phyloP scores from a whole-genome alignment of 2,113 vertebrate species.

The Crotalus viridis region DNA sequence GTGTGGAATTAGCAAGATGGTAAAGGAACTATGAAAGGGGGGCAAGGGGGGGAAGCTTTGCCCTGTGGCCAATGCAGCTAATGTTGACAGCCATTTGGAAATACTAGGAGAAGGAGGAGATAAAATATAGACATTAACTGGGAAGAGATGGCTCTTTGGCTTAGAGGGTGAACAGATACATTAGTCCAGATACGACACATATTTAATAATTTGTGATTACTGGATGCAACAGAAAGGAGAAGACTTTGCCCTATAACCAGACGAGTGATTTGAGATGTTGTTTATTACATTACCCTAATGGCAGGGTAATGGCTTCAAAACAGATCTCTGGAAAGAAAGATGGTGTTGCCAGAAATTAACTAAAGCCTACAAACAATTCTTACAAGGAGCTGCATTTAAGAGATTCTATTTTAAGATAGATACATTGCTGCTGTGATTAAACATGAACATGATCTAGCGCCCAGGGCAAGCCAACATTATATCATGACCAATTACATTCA shows the following conservation, averaged over 20 bases:
- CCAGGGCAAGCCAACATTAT: not conserved
- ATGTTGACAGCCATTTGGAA: slow-evolving; percentile 45
- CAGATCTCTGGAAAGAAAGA: not conserved
- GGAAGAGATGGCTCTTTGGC: slow-evolving; percentile 28
- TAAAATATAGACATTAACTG: slow-evolving; percentile 45
- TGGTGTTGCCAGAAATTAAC: not conserved
- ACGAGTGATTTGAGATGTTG: slow-evolving; percentile 26
- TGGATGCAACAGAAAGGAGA: slow-evolving; percentile 28
- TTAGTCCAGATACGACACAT: slow-evolving; percentile 30
- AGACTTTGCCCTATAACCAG: not conserved
- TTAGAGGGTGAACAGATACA: slow-evolving; percentile 41
- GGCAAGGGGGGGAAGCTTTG: slow-evolving; percentile 31
- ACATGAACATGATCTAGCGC: not conserved
- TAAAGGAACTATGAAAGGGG: not conserved
- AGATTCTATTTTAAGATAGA: not conserved
- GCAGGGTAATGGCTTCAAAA: not conserved
- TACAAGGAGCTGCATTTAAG: not conserved
- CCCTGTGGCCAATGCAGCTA: slow-evolving; percentile 38
- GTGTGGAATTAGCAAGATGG: not conserved
- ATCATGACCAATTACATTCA: not conserved
- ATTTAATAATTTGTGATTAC: slow-evolving; percentile 44
- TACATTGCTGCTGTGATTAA: not conserved
- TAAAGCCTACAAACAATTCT: not conserved
- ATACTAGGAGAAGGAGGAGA: slow-evolving; percentile 40
- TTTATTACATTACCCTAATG: not conserved